Evolutionary conservation across 37 sponge, comb jelly and placozoan species (phyloP).

Genomic region (Cladorhizidae sp.): DNA sequence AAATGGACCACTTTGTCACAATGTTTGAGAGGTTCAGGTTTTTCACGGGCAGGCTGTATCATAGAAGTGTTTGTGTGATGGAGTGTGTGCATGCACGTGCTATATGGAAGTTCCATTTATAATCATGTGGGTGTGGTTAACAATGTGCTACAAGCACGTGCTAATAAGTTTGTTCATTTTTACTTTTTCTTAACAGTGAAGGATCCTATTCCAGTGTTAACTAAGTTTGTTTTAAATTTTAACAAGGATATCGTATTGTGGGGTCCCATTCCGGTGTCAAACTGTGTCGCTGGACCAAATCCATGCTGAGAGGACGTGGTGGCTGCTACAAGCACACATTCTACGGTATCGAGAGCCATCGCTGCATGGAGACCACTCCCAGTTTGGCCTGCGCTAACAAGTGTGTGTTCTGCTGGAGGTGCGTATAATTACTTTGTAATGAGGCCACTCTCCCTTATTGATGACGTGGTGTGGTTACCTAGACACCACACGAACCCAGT

Average conservation of each 20-base stretch:
- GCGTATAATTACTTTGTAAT: background rate
- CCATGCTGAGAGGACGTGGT: slow-evolving; percentile 95
- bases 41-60: too few relatives aligned
- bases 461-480: background rate
- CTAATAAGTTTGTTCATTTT: background rate
- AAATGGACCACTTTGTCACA: too few relatives aligned
- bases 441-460: background rate
- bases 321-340: slow-evolving; percentile 99
- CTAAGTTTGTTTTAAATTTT: background rate
- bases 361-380: slow-evolving; percentile 98
- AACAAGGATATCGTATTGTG: slow-evolving; percentile 83
- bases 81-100: too few relatives aligned
- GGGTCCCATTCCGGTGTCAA: slow-evolving; percentile 96
- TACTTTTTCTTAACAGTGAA: too few relatives aligned
- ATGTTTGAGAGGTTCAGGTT: too few relatives aligned
- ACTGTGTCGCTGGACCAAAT: slow-evolving; percentile 98
- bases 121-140: background rate
- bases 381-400: slow-evolving; percentile 99
- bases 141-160: background rate
- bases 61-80: too few relatives aligned
- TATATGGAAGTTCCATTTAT: too few relatives aligned
- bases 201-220: background rate
- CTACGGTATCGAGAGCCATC: slow-evolving; percentile 97
- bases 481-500: slow-evolving; percentile 98
- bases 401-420: slow-evolving; percentile 96